These are phyloP conservation scores for Sinhomidia bicolor DNA, from an alignment of 2,888 invertebrate species.

Conservation along the genomic window DNA sequence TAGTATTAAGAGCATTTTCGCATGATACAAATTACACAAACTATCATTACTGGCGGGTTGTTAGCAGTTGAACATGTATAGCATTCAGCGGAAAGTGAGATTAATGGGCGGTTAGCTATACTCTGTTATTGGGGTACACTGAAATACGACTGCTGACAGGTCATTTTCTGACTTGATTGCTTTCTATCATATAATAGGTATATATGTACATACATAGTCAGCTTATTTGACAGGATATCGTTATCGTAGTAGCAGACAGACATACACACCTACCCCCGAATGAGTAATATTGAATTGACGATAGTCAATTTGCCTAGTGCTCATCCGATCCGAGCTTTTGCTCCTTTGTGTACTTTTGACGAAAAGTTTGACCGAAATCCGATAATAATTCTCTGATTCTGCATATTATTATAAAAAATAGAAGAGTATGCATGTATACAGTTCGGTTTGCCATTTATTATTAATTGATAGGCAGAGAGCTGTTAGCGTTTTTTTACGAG, in stretches of 20 bases:
- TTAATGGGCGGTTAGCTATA: neutral
- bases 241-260: too few relatives aligned
- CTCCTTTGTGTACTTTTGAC: neutral
- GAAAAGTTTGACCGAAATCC: neutral
- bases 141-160: too few relatives aligned
- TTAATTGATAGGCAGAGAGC: constrained; percentile 3
- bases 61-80: too few relatives aligned
- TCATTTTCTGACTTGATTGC: too few relatives aligned
- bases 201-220: too few relatives aligned
- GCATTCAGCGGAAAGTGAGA: neutral
- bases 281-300: too few relatives aligned
- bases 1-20: neutral
- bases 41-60: neutral
- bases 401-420: neutral
- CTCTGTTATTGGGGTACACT: neutral
- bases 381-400: neutral
- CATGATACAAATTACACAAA: too few relatives aligned
- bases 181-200: too few relatives aligned
- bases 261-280: too few relatives aligned
- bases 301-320: neutral
- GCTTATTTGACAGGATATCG: too few relatives aligned
- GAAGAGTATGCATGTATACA: too few relatives aligned
- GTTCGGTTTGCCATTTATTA: neutral
- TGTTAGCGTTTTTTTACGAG: constrained; percentile 3
- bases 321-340: neutral